These are phyloP conservation scores for Drosophila setifemur DNA, from an alignment of 1,140 invertebrate species.

Conservation along the genomic window DNA sequence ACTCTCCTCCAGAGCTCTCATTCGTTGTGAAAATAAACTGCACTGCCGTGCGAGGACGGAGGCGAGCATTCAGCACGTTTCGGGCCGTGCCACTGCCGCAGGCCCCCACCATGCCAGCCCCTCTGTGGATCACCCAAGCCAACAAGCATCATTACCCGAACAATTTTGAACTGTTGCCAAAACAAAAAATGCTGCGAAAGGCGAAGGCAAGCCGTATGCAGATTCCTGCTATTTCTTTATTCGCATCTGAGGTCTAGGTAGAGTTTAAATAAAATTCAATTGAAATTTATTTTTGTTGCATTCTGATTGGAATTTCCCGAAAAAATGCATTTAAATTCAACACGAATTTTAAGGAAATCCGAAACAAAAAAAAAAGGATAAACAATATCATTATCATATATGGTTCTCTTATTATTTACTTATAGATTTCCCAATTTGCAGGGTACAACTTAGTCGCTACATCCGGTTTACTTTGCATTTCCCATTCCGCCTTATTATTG, in stretches of 20 bases:
- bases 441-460: conserved; percentile 11
- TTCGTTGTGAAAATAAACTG: conserved; percentile 25
- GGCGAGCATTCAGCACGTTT: conserved; percentile 27
- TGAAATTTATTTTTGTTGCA: not conserved
- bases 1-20: conserved; percentile 2
- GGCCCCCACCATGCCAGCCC: not conserved
- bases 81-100: not conserved
- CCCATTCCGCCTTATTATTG: conserved; percentile 17
- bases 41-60: conserved; percentile 9
- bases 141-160: conserved; percentile 28
- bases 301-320: too few relatives aligned
- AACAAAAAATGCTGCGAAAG: conserved; percentile 27
- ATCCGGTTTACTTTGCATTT: not conserved
- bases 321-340: too few relatives aligned
- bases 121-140: conserved; percentile 8
- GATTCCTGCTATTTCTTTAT: conserved; percentile 11
- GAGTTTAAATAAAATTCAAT: not conserved
- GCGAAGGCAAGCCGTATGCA: conserved; percentile 2
- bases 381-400: too few relatives aligned
- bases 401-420: too few relatives aligned
- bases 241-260: not conserved
- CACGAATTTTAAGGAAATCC: too few relatives aligned
- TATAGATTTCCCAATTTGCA: not conserved
- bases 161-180: conserved; percentile 64
- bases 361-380: too few relatives aligned